These are phyloP conservation scores for Volucella bombylans DNA, from an alignment of 2,888 invertebrate species.

Conservation along the genomic window DNA sequence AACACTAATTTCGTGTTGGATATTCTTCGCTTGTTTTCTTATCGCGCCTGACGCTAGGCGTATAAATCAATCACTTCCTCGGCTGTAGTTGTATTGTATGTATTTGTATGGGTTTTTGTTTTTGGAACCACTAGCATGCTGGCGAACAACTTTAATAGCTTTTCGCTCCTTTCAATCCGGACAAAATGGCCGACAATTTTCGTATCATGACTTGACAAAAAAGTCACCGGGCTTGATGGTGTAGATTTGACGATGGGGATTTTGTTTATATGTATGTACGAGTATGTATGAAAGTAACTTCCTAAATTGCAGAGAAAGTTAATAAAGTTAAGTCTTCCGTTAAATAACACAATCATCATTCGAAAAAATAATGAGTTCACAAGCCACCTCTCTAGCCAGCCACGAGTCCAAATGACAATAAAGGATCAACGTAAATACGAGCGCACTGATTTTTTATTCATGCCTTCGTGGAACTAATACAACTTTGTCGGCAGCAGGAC, in stretches of 20 bases:
- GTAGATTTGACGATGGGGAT: neutral
- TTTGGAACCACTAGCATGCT: constrained; percentile 38
- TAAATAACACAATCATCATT: constrained; percentile 73
- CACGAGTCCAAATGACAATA: constrained; percentile 56
- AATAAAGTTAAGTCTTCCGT: constrained; percentile 74
- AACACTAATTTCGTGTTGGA: constrained; percentile 76
- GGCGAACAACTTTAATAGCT: constrained; percentile 45
- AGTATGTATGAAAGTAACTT: neutral
- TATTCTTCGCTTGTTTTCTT: constrained; percentile 75
- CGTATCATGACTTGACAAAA: constrained; percentile 45
- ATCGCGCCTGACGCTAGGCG: constrained; percentile 73
- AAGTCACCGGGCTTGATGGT: constrained; percentile 12
- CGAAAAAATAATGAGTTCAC: constrained; percentile 71
- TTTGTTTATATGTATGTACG: too few species aligned
- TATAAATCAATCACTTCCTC: constrained; percentile 75
- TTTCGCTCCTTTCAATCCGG: constrained; percentile 37
- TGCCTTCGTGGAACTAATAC: constrained; percentile 69
- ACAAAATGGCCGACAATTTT: constrained; percentile 70
- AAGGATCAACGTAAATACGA: constrained; percentile 59
- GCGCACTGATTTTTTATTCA: constrained; percentile 69
- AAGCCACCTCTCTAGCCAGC: constrained; percentile 47
- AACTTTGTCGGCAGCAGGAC: constrained; percentile 62
- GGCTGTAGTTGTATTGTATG: constrained; percentile 10
- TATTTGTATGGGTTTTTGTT: constrained; percentile 53
- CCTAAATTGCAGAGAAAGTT: constrained; percentile 58